Evolutionary conservation across 2,888 invertebrate species (phyloP), one percentile per base, ranked within the genome.

Genomic region (Dryadula phaetusa): DNA sequence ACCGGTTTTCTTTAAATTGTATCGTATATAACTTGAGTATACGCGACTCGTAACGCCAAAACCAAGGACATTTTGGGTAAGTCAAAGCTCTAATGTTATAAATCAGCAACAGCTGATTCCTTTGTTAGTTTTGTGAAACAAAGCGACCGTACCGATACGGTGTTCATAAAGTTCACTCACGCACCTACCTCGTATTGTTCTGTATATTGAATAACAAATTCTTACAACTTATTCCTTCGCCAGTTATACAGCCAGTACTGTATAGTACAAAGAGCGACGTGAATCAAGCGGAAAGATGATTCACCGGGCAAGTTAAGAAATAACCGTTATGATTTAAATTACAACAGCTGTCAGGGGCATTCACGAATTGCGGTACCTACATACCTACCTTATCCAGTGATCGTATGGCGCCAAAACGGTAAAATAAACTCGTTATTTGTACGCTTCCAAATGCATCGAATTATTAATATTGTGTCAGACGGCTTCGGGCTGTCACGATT

Each of bases 301-400:
- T 90, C 90, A 90, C 81, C 77, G 77, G 77, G 78, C 81, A 79
- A 80, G 82, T 78, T 81, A 82, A 86, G 88, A 87, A 85, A 82
- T 84, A 84, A 89, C 90, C 88, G 90, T 91, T 91, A 91, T 87
- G 87, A 86, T 90, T 88, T 85, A 84, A 90, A 90, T 86, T 87
- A 85, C 83, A 84, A 85, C 84, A 85, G 86, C 84, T 85, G 87
- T 83, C 84, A 83, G 49, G 80, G 81, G 82, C 82, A 84, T 81
- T 82, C 82, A 83, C 82, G 81, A 79, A 80, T 87, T 88, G 86
- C 88, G 88, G 88, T 86, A 88, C 84, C 79, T 74, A 82, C 83
- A 82, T 88, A 83, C 78, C 80, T 81, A 78, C 77, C 79, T 76
- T 72, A 73, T 73, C 70, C 76, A 71, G 69, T 64, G 74, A 74